Evolutionary conservation across 1,140 invertebrate genomes (phyloP), one percentile per base, ranked within the genome.

Genomic region (Mizuhopecten yessoensis): DNA sequence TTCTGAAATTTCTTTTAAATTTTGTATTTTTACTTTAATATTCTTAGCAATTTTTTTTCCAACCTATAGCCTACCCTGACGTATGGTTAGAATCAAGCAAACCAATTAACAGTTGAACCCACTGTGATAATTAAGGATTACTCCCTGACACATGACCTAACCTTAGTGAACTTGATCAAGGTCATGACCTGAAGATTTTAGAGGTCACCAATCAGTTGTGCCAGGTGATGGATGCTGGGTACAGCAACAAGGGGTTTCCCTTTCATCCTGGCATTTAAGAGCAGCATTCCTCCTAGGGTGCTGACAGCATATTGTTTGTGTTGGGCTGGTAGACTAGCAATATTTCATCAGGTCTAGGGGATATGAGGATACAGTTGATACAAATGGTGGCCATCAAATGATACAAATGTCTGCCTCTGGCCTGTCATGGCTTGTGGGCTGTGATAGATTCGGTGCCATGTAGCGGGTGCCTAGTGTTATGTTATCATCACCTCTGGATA

Each of bases 291-390:
- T 75, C 23, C 57, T 75, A n/a, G 11, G 57, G 29, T 29, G 57
- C 57, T 75, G 57, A 75, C 57, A 75, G 57, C 57, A 75, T 75
- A 75, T 75, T 75, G 57, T 75, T 75, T 75, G 57, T 75, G n/a
- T 75, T 29, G 57, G 57, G 57, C 57, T 75, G n/a, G 57, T 75
- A 75, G 23, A 75, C 57, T 75, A 75, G 57, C 57, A 75, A 75
- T 75, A 75, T 75, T 75, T 75, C 57, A 75, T 75, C 57, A 29
- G n/a, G 57, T 29, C n/a, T 1, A 75, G 57, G 11, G 23, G 57
- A 75, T 75, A 75, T n/a, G 9, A 29, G 57, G 57, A 75, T 75
- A 57, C 45, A 57, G 45, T 57, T 57, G 45, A 57, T 57, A 75
- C 57, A 75, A 75, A 75, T 75, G 57, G 57, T 75, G 57, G 57